phyloP scores from a whole-genome alignment of 2,888 invertebrate genomes.

The Tinea trinotella region DNA sequence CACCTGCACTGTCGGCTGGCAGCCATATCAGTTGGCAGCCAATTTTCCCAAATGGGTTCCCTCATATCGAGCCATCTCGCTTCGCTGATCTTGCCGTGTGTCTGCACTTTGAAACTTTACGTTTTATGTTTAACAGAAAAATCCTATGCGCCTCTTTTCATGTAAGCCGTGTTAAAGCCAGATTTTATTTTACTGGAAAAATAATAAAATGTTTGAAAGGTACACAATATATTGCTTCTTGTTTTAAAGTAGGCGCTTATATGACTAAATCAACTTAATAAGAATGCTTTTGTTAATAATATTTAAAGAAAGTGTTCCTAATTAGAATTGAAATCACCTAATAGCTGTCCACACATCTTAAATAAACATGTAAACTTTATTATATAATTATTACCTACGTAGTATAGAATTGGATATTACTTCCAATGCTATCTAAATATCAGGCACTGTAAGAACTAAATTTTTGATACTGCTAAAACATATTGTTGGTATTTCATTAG shows the following conservation, averaged over 20 bases:
- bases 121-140: constrained; percentile 27
- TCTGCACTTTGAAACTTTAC: constrained; percentile 23
- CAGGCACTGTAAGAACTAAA: too few species aligned
- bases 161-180: not conserved
- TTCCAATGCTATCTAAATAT: too few species aligned
- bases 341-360: too few species aligned
- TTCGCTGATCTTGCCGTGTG: constrained; percentile 23
- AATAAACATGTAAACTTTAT: too few species aligned
- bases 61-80: constrained; percentile 27
- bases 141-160: constrained; percentile 2
- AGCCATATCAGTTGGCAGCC: constrained; percentile 29
- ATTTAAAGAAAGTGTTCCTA: too few species aligned
- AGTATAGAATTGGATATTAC: too few species aligned
- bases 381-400: too few species aligned
- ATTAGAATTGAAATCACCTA: too few species aligned
- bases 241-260: not conserved
- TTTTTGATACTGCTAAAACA: too few species aligned
- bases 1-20: constrained; percentile 8
- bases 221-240: not conserved
- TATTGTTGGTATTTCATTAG: too few species aligned
- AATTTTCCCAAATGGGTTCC: constrained; percentile 35
- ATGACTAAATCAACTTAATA: too few species aligned
- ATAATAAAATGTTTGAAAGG: not conserved
- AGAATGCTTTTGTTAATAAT: too few species aligned
- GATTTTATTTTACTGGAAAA: not conserved